phyloP scores from a whole-genome alignment of 2,888 invertebrate genomes.

The Folsomia manolachei region DNA sequence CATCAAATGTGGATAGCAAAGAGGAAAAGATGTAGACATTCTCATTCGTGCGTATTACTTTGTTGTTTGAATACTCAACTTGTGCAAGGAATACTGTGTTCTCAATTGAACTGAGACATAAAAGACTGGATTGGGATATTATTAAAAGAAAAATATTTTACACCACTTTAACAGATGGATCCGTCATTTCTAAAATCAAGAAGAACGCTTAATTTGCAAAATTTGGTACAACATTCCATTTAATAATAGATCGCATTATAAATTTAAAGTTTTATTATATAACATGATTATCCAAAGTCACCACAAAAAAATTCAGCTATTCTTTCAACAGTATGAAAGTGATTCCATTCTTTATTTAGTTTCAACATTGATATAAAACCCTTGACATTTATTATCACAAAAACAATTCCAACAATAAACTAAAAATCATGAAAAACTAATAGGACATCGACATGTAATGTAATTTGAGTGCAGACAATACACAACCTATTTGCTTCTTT shows the following conservation, averaged over 20 bases:
- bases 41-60: neutral
- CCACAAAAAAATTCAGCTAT: too few relatives aligned
- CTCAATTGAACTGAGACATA: too few relatives aligned
- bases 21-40: neutral
- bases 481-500: too few relatives aligned
- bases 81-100: neutral
- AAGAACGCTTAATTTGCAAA: too few relatives aligned
- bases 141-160: neutral
- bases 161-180: neutral
- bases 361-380: too few relatives aligned
- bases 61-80: neutral
- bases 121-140: neutral
- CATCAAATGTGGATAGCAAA: neutral
- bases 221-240: too few relatives aligned
- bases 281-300: too few relatives aligned
- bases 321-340: too few relatives aligned
- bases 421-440: neutral
- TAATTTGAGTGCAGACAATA: neutral
- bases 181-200: too few relatives aligned
- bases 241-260: too few relatives aligned
- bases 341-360: too few relatives aligned
- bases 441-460: neutral
- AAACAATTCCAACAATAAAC: neutral
- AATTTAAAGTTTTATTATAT: too few relatives aligned
- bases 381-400: neutral